A percentile compares a stretch with the other conserved stretches of the same genome.
Conservation (phyloP, 2,888 invertebrate species). For the Penaeus monodon region DNA sequence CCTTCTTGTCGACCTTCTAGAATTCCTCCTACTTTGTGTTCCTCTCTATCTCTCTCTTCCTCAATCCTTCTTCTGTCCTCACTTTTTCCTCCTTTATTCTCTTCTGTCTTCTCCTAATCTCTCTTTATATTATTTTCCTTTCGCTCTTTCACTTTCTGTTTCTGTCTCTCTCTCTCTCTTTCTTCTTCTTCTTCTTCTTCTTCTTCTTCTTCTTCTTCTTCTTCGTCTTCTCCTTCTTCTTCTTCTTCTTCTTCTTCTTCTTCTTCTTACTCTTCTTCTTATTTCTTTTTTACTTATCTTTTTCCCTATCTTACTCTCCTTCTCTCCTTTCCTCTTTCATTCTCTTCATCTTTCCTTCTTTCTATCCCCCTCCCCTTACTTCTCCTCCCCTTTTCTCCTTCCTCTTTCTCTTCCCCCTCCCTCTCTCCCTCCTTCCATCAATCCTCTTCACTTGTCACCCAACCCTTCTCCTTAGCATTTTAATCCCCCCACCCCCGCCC, state of each 20-base stretch:
- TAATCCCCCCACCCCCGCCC: too few species aligned
- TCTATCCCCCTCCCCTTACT: too few species aligned
- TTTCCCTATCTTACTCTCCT: background rate
- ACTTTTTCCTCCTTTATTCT: background rate
- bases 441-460: too few species aligned
- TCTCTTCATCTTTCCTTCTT: too few species aligned
- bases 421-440: too few species aligned
- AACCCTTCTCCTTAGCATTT: too few species aligned
- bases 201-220: background rate
- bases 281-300: background rate
- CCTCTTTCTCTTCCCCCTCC: too few species aligned
- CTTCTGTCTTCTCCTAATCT: background rate
- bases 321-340: too few species aligned
- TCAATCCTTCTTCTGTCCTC: too few species aligned
- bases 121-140: background rate
- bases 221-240: background rate
- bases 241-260: background rate
- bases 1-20: background rate
- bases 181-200: background rate
- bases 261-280: background rate
- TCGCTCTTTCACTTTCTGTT: background rate
- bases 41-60: background rate
- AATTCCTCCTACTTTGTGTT: background rate
- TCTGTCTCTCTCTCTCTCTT: background rate
- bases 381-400: too few species aligned